Percentiles rank a stretch among this genome's conserved stretches.
Conservation (phyloP, 2,797 vertebrate genomes). For the Tenualosa thibaudeaui region DNA sequence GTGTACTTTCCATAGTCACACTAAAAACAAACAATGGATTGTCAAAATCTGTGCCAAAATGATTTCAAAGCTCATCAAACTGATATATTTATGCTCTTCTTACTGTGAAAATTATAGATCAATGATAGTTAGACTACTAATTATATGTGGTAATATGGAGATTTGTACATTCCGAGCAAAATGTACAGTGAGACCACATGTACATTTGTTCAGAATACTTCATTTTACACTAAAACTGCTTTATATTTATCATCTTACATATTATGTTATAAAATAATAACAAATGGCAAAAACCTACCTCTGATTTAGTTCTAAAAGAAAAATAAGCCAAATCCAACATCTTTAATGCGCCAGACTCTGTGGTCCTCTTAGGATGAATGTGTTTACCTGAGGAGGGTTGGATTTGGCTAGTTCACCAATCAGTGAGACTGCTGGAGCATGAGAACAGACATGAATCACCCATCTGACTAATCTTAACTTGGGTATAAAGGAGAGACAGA, state of each 20-base stretch:
- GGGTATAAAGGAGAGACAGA: constrained; percentile 62
- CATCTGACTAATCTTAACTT: constrained; percentile 8
- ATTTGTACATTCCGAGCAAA: too few species aligned
- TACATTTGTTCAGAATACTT: too few species aligned
- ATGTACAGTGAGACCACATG: too few species aligned
- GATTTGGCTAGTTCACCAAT: neutral
- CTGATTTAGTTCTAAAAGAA: neutral
- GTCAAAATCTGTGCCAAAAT: neutral
- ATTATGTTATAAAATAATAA: too few species aligned
- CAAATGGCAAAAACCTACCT: neutral
- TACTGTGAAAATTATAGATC: too few species aligned
- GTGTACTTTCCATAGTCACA: neutral
- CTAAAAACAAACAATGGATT: neutral
- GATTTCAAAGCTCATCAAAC: too few species aligned
- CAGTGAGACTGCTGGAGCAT: neutral
- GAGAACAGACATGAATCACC: constrained; percentile 44
- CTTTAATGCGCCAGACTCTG: neutral
- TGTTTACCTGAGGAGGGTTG: neutral
- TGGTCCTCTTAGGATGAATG: neutral
- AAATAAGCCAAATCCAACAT: neutral
- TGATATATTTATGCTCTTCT: too few species aligned
- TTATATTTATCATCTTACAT: too few species aligned
- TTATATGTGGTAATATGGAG: too few species aligned
- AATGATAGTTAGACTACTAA: too few species aligned
- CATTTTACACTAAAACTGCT: too few species aligned